phyloP scores from a whole-genome alignment of 2,797 vertebrate genomes.

The Arnoldichthys spilopterus region DNA sequence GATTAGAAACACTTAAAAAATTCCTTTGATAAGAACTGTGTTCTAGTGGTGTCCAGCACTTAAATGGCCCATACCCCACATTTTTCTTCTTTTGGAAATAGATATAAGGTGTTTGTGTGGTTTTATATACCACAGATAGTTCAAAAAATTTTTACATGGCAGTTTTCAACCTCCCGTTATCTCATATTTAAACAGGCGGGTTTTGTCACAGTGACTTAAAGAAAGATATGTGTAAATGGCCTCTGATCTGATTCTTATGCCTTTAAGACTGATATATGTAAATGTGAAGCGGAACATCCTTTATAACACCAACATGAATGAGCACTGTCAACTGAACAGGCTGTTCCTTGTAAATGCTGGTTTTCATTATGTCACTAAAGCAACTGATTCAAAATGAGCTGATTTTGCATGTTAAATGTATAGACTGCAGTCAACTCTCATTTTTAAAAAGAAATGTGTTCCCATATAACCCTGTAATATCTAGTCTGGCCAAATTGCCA shows the following conservation, averaged over 20 bases:
- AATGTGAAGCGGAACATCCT: too few relatives aligned
- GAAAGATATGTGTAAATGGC: neutral
- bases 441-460: neutral
- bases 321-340: neutral
- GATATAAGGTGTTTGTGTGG: neutral
- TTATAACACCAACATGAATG: neutral
- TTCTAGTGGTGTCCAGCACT: neutral
- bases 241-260: neutral
- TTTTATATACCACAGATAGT: neutral
- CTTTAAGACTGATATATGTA: too few relatives aligned
- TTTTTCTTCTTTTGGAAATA: neutral
- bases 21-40: neutral
- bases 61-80: neutral
- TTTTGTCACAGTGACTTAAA: neutral
- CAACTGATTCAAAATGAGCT: neutral
- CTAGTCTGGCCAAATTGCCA: neutral
- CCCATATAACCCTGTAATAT: neutral
- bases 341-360: neutral
- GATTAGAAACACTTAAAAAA: constrained; percentile 1
- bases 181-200: neutral
- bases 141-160: neutral
- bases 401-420: neutral
- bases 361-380: neutral
- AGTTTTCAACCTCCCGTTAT: neutral
- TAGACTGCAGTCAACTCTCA: neutral